Evolutionary conservation across 2,888 invertebrate species (phyloP), one percentile per base, ranked within the genome.

Genomic region (Dysmachus trigonus): DNA sequence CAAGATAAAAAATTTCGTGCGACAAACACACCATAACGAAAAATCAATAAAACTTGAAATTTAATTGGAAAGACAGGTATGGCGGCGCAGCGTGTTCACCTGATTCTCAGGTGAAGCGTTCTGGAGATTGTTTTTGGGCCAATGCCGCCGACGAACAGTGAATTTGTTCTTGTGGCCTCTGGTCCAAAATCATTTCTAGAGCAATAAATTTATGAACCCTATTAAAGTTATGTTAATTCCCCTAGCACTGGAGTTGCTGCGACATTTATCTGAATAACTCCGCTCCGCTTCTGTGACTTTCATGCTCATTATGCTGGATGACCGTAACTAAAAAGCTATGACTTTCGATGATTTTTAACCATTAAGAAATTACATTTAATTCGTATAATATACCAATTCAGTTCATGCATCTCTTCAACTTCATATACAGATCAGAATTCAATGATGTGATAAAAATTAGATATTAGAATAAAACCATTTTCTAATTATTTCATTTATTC

Each of bases 21-120:
- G 82, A 73, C 86, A 82, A 86, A 82, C 76, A 76, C 31, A 73
- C 53, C 31, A 35, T 35, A 47, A 74, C 30, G 51, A 73, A 86
- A 47, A 73, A 72, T 81, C 86, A 71, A 86, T 81, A 86, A 86
- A 86, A 81, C 33, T 38, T 74, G 22, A 81, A 53, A 86, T 72
- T 86, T 86, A 86, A 82, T 86, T 86, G 73, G 86, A 71, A 79
- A 71, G 82, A 82, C 71, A 38, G 79, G 22, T 79, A n/a, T 79
- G 30, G 62, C 62, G 62, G 22, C 62, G 10, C 62, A 62, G 62
- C 62, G 27, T 79, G 27, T 47, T 79, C 79, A 51, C 47, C 51
- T 51, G 79, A 51, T 30, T 51, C 8, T 30, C 27, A 22, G 33
- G 38, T 38, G 38, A 79, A 47, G 30, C 30, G 41, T 22, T 22